phyloP scores from a whole-genome alignment of 2,113 vertebrate genomes.

The Catagonus wagneri region DNA sequence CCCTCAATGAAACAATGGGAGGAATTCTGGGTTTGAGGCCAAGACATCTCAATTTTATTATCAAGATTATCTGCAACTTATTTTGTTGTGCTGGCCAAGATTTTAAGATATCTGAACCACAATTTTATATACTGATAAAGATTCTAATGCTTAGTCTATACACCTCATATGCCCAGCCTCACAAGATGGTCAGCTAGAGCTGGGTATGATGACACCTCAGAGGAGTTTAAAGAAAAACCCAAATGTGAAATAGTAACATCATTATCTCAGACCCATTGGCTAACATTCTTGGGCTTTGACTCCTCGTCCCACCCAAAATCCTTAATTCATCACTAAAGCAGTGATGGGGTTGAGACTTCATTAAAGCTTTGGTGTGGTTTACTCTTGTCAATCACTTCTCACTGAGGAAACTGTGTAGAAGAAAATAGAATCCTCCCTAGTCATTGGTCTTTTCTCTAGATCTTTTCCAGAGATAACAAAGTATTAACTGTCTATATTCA shows the following conservation, averaged over 20 bases:
- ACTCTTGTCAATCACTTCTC: background rate
- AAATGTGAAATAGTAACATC: background rate
- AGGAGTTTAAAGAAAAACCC: background rate
- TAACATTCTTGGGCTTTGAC: background rate
- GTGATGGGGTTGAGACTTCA: background rate
- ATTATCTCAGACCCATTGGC: background rate
- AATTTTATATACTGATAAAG: background rate
- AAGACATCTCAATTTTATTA: conserved; percentile 42
- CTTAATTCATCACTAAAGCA: background rate
- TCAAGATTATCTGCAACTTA: background rate
- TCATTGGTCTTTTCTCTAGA: background rate
- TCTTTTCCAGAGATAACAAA: background rate
- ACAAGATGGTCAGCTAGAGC: background rate
- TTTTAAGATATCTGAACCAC: background rate
- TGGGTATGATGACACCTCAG: background rate
- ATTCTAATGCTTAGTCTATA: background rate
- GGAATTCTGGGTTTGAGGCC: background rate
- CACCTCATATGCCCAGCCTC: background rate
- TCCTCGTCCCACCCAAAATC: background rate
- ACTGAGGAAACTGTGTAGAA: background rate
- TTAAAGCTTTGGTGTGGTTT: background rate
- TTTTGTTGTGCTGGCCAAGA: background rate
- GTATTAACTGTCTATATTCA: background rate
- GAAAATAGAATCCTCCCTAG: background rate
- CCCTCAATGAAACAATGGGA: background rate